Conservation (phyloP, 2,888 invertebrate species). For the Brenthis ino region DNA sequence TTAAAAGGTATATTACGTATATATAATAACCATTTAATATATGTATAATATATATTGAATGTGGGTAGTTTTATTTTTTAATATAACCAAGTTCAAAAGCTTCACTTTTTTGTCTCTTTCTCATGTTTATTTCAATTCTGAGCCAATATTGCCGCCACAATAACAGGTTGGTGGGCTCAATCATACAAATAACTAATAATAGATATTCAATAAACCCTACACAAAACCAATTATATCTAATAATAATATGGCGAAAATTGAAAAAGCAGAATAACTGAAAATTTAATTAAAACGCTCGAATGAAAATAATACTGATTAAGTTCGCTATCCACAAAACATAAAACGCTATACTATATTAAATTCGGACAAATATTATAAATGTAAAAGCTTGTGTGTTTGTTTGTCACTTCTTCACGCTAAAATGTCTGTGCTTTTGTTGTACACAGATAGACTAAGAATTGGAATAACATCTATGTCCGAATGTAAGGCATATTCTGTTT, state of each 20-base stretch:
- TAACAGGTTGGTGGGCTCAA: background rate
- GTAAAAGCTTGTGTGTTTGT: too few species aligned
- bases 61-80: too few species aligned
- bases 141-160: background rate
- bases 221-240: slow-evolving; percentile 15
- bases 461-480: background rate
- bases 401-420: too few species aligned
- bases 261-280: slow-evolving; percentile 21
- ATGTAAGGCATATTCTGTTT: background rate
- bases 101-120: too few species aligned
- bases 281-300: slow-evolving; percentile 23
- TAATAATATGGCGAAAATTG: slow-evolving; percentile 14
- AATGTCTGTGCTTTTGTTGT: too few species aligned
- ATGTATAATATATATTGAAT: too few species aligned
- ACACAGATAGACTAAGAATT: too few species aligned
- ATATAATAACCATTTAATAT: too few species aligned
- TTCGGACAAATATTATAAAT: background rate
- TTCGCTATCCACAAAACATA: background rate
- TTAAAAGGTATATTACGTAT: too few species aligned
- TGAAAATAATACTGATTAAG: slow-evolving; percentile 22
- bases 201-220: background rate
- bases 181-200: background rate
- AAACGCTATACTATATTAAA: background rate
- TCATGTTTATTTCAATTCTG: too few species aligned
- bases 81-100: too few species aligned